Percentiles rank a stretch among this genome's conserved stretches.
phyloP scores from a whole-genome alignment of 1,140 invertebrate genomes.

The Papilio xuthus region DNA sequence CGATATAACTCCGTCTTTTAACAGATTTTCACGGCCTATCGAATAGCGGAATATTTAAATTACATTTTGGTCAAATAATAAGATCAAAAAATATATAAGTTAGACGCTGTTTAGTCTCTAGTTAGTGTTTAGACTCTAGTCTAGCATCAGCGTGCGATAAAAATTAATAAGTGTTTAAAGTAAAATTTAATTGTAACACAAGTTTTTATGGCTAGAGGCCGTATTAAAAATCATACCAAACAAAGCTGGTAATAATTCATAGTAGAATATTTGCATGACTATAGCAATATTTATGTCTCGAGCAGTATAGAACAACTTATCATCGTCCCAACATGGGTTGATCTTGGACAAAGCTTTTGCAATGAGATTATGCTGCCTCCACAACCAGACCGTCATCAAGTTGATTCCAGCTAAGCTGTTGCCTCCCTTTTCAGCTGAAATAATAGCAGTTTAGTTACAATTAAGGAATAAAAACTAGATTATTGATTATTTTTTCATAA shows the following conservation, averaged over 20 bases:
- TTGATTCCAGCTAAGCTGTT: conserved; percentile 54
- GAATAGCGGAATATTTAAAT: background rate
- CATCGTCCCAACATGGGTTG: conserved; percentile 86
- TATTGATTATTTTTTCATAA: no score
- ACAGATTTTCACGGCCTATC: conserved; percentile 56
- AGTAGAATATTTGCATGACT: conserved; percentile 84
- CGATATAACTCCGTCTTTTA: conserved; percentile 48
- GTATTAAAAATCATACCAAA: conserved; percentile 70
- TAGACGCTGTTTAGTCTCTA: no score
- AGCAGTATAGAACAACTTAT: conserved; percentile 85
- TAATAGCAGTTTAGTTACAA: background rate
- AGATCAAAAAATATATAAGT: no score
- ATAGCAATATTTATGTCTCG: conserved; percentile 84
- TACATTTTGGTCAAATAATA: no score
- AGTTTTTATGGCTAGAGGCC: no score
- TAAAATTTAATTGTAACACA: no score
- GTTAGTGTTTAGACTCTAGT: no score
- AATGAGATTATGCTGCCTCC: conserved; percentile 87
- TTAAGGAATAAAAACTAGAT: no score
- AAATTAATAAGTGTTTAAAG: background rate
- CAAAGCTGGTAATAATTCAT: conserved; percentile 84
- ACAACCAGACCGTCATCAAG: conserved; percentile 65
- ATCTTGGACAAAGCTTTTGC: conserved; percentile 81
- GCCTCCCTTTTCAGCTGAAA: conserved; percentile 47
- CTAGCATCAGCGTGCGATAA: no score